phyloP scores from a whole-genome alignment of 2,797 vertebrate genomes.

The Catharus ustulatus region DNA sequence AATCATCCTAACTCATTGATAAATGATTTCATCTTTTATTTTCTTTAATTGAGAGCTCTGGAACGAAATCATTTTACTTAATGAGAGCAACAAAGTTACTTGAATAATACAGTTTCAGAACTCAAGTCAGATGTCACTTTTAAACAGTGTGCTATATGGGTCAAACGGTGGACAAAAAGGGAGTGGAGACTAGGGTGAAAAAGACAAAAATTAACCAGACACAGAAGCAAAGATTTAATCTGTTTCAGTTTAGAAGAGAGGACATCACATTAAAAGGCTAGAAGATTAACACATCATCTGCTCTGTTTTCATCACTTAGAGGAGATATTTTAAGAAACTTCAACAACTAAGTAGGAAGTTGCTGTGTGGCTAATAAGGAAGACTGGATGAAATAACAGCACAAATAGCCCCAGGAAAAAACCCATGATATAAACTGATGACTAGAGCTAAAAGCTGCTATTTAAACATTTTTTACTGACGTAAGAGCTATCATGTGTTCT shows the following conservation, averaged over 20 bases:
- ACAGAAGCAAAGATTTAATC: background rate
- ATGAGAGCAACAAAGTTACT: background rate
- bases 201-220: background rate
- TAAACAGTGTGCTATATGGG: background rate
- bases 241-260: background rate
- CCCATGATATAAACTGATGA: constrained; percentile 3
- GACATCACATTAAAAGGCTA: background rate
- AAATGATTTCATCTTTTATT: constrained; percentile 10
- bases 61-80: background rate
- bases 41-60: constrained; percentile 24
- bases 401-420: constrained; percentile 19
- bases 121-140: background rate
- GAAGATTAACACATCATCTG: background rate
- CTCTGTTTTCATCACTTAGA: constrained; percentile 5
- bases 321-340: constrained; percentile 45
- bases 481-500: constrained; percentile 39
- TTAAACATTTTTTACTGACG: constrained; percentile 7
- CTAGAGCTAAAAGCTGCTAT: constrained; percentile 45
- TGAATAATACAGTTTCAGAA: background rate
- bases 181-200: background rate
- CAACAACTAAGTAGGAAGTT: constrained; percentile 31
- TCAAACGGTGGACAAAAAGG: background rate
- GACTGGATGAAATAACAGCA: background rate
- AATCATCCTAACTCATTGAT: background rate
- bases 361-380: constrained; percentile 14